Evolutionary conservation across 1,140 invertebrate genomes (phyloP).

Genomic region (Phortica variegata): DNA sequence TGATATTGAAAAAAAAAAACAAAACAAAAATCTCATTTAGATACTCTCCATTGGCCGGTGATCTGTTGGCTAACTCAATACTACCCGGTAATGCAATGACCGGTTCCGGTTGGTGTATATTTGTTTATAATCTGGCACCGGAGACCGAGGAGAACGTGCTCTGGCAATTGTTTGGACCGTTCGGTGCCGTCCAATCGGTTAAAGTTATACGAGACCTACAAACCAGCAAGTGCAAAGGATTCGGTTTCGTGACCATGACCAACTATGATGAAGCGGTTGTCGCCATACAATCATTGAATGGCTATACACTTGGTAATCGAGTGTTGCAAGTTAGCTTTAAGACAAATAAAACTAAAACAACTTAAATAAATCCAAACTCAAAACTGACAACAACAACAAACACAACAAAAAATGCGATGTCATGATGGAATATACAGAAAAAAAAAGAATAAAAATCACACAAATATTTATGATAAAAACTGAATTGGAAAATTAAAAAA

Average conservation of each 20-base stretch:
- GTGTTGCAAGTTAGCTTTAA: conserved; percentile 91
- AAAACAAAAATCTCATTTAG: conserved; percentile 17
- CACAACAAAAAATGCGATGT: too few species aligned
- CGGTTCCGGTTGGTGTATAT: conserved; percentile 85
- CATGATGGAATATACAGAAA: too few species aligned
- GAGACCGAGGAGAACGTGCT: conserved; percentile 88
- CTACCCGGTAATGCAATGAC: conserved; percentile 74
- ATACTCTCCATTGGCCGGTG: conserved; percentile 74
- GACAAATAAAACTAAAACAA: conserved; percentile 71
- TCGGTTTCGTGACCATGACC: conserved; percentile 92
- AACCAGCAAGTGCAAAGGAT: conserved; percentile 91
- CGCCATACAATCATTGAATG: conserved; percentile 87
- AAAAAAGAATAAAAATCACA: not conserved
- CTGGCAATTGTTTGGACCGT: conserved; percentile 91
- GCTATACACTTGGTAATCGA: conserved; percentile 83
- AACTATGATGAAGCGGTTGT: conserved; percentile 89
- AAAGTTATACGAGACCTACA: conserved; percentile 87
- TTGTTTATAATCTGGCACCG: conserved; percentile 90
- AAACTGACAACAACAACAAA: too few species aligned
- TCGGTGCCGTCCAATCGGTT: conserved; percentile 88
- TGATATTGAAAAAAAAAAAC: not conserved
- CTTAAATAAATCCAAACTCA: conserved; percentile 39
- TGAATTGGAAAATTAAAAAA: not conserved
- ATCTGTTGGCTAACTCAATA: conserved; percentile 65
- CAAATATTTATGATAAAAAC: not conserved